Base-by-base conservation (phyloP, 2,888 invertebrate genomes). In the Brachycybe producta region DNA sequence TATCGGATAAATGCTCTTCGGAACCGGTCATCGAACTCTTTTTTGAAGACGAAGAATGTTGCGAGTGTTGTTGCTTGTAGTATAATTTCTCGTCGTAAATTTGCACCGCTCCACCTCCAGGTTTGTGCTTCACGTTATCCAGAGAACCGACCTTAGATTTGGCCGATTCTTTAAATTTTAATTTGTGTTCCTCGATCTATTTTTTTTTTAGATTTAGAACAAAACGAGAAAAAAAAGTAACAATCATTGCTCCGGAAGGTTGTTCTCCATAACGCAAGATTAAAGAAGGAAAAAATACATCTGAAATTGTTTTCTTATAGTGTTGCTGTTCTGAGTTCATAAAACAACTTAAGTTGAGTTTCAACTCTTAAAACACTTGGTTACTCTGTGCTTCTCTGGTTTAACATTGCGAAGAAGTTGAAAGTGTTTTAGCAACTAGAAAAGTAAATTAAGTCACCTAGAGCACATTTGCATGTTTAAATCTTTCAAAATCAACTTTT, bases 121-220 rank as follows among this genome's bases (percentile, higher is more conserved):
- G 63, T 24, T 57, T 59, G 56, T 67, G 65, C 32, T 58, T 58
- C 5, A 60, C 60, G 54, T 66, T 65, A 44, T 64, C 64, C 54
- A 65, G 57, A 27, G 67, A 66, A 13, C 65, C 66, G 45, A 64
- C 58, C 54, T 60, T 61, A 7, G 64, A 59, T 51, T 60, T 53
- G 1, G 58, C 61, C 26, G 56, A 61, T 60, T 61, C 49, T 52
- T 54, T 52, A 49, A 54, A 58, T 44, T 55, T 51, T 46, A 57
- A 40, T 43, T 55, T 57, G 30, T 49, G 52, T 11, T 51, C 42
- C 39, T 52, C 54, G 35, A 54, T 57, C 59, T 59, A 24, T 19
- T 5, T n/a, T 8, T 7, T 35, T 23, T 40, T 40, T 24, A 41
- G n/a, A 5, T 5, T 5, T 8, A 5, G 11, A 24, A 8, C 23